phyloP scores from a whole-genome alignment of 2,797 vertebrate genomes.

The Acanthornis magna region DNA sequence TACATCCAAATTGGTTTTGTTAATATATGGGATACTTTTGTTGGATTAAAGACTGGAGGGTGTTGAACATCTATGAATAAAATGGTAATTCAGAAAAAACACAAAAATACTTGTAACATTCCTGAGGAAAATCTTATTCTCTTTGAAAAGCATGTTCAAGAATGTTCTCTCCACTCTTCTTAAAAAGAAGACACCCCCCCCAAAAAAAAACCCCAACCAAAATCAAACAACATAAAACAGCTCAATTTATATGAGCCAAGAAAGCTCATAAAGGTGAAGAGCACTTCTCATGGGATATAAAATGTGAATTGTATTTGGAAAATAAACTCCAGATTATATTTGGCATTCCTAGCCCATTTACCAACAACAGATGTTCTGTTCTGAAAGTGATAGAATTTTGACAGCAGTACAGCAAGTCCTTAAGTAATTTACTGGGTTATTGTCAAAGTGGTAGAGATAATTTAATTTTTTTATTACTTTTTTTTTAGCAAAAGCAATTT shows the following conservation, averaged over 20 bases:
- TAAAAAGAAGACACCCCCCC: background rate
- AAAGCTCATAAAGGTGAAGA: constrained; percentile 20
- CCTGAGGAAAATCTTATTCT: background rate
- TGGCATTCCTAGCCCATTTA: constrained; percentile 16
- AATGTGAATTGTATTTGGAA: constrained; percentile 26
- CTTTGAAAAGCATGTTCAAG: constrained; percentile 9
- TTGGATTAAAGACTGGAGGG: background rate
- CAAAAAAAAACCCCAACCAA: background rate
- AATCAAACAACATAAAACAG: background rate
- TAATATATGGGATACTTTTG: background rate
- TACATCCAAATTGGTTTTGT: background rate
- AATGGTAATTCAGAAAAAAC: background rate
- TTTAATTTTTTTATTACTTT: background rate
- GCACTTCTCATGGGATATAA: constrained; percentile 9
- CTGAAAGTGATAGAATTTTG: constrained; percentile 14
- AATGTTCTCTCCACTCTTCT: background rate
- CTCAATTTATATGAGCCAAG: constrained; percentile 10
- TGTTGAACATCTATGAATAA: background rate
- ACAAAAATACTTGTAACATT: background rate
- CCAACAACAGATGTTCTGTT: constrained; percentile 39
- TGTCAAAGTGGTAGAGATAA: background rate
- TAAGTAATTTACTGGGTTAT: background rate
- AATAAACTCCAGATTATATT: constrained; percentile 21
- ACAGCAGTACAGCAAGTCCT: background rate
- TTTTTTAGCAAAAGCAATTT: background rate